phyloP scores from a whole-genome alignment of 30 jellyfish, hydroid and myxozoan genomes.

The Aurelia sp. region DNA sequence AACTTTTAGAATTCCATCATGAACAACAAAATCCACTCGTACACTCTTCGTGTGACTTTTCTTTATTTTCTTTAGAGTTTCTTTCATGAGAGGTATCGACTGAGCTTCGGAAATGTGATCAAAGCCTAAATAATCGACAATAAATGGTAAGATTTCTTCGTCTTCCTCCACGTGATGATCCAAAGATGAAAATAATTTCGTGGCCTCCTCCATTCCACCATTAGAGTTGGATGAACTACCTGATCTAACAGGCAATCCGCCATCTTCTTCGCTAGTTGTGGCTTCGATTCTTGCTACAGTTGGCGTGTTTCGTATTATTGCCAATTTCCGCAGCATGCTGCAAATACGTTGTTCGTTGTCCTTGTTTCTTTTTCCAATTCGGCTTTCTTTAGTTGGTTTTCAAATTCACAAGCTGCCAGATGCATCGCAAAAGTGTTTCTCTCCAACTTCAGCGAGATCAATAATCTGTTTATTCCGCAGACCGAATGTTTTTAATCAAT shows the following conservation, averaged over 20 bases:
- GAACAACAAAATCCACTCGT: conserved; percentile 91
- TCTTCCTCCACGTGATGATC: conserved; percentile 85
- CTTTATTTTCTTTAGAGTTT: conserved; percentile 92
- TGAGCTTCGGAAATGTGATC: conserved; percentile 99
- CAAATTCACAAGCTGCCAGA: conserved; percentile 34
- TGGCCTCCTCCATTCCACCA: conserved; percentile 57
- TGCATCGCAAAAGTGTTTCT: conserved; percentile 42
- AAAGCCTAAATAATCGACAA: conserved; percentile 95
- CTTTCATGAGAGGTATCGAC: conserved; percentile 93
- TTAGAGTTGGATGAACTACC: conserved; percentile 39
- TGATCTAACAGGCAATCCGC: not conserved
- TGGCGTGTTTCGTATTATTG: conserved; percentile 46
- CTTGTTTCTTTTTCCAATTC: not conserved
- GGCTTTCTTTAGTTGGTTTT: not conserved
- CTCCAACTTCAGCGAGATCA: conserved; percentile 25
- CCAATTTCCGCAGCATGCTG: conserved; percentile 68
- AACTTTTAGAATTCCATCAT: conserved; percentile 89
- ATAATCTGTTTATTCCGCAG: conserved; percentile 44
- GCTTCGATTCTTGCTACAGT: conserved; percentile 36
- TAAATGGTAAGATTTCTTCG: conserved; percentile 85
- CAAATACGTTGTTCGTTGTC: not conserved
- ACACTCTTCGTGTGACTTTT: conserved; percentile 89
- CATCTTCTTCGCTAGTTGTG: conserved; percentile 51
- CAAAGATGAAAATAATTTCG: conserved; percentile 50
- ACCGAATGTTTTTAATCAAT: conserved; percentile 20